phyloP scores from a whole-genome alignment of 1,140 invertebrate genomes.

The Drosophila varians region DNA sequence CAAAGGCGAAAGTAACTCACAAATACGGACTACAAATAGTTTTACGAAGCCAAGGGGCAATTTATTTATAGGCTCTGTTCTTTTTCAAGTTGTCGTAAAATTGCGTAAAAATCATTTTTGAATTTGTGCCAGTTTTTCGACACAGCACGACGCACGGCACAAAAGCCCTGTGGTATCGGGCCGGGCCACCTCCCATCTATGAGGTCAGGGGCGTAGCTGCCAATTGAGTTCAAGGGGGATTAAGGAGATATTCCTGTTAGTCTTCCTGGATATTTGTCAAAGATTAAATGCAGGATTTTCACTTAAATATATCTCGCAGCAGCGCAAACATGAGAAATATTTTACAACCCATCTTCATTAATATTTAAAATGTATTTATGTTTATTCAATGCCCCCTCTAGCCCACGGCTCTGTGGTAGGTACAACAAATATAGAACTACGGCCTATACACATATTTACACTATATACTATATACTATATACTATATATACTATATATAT shows the following conservation, averaged over 20 bases:
- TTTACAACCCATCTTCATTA: not conserved
- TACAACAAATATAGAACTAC: slow-evolving; percentile 26
- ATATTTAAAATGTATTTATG: not conserved
- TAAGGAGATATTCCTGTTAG: not conserved
- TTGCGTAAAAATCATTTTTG: slow-evolving; percentile 81
- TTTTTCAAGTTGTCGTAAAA: slow-evolving; percentile 78
- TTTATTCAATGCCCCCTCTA: not conserved
- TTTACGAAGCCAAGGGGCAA: slow-evolving; percentile 44
- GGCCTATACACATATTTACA: slow-evolving; percentile 26
- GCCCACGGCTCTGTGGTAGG: slow-evolving; percentile 14
- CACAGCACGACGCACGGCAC: slow-evolving; percentile 10
- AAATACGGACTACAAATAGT: slow-evolving; percentile 62
- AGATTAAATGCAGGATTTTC: not conserved
- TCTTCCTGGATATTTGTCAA: not conserved
- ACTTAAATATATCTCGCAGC: too few species aligned
- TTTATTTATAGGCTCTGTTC: slow-evolving; percentile 68
- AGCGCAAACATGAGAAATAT: not conserved
- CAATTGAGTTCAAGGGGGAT: not conserved
- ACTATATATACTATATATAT: too few species aligned
- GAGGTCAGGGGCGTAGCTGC: slow-evolving; percentile 17
- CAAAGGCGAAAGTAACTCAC: slow-evolving; percentile 48
- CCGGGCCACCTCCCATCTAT: not conserved
- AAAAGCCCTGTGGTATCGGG: slow-evolving; percentile 29
- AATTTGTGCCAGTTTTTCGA: slow-evolving; percentile 76
- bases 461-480: slow-evolving; percentile 18